A percentile compares a stretch with the other conserved stretches of the same genome.
Conservation (phyloP, 2,113 vertebrate species). For the Mobula birostris region DNA sequence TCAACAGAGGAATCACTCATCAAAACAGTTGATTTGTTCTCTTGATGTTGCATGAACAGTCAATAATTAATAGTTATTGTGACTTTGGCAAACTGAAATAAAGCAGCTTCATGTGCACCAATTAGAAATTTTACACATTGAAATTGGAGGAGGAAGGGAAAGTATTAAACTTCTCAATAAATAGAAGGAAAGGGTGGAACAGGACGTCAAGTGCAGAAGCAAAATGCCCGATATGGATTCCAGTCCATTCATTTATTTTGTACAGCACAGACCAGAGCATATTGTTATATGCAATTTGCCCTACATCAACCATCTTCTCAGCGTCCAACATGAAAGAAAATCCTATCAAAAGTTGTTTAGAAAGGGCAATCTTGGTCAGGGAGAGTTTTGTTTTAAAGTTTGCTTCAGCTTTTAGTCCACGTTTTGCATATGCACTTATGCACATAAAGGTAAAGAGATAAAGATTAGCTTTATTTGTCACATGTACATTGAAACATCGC, state of each 20-base stretch:
- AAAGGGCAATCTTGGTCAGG: not conserved
- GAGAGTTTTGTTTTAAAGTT: not conserved
- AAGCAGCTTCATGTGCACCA: not conserved
- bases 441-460: too few species aligned
- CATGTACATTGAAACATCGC: too few species aligned
- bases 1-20: conserved; percentile 53
- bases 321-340: too few species aligned
- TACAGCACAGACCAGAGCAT: not conserved
- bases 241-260: not conserved
- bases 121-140: not conserved
- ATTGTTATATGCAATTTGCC: too few species aligned
- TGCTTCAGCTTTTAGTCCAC: not conserved
- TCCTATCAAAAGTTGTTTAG: too few species aligned
- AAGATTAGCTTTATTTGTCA: too few species aligned
- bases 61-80: not conserved
- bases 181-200: not conserved
- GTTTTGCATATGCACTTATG: not conserved
- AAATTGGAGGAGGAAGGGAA: not conserved
- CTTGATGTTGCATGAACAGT: conserved; percentile 51
- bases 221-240: not conserved
- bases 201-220: not conserved
- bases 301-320: too few species aligned
- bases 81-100: not conserved
- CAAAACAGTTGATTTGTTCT: conserved; percentile 48
- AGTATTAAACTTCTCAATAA: not conserved